Evolutionary conservation across 1,140 invertebrate species (phyloP), one percentile per base, ranked within the genome.

Genomic region (Calliopsis andreniformis): DNA sequence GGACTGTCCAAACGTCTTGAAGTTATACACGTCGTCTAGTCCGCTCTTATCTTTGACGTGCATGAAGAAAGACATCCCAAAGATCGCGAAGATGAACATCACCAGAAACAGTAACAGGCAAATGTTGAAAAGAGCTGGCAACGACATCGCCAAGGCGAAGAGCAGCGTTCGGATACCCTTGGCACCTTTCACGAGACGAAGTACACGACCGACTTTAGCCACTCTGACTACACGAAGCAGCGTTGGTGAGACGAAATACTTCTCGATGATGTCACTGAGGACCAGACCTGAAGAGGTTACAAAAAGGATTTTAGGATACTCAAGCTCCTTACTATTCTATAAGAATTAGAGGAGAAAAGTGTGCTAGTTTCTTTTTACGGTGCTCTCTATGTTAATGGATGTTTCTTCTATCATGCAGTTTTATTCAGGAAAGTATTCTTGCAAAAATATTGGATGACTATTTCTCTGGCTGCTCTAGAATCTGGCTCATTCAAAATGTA

Each of bases 1-100:
- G 87, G 98, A 98, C 93, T 98, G 96, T 86, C 97, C 96, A 91
- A 99, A 99, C n/a, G 98, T 99, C 92, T 98, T 97, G 92, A 99
- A 99, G 92, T 99, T 99, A 93, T 99, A 99, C 62, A 98, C 97
- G 90, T 98, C 97, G 89, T 99, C 98, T 72, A 99, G 93, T 56
- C 98, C 98, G 85, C 96, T 97, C 88, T 97, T 96, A 88, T 97
- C 94, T 91, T 98, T 98, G 67, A 99, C 98, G 92, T 98, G 96
- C 97, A 98, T 99, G 93, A 99, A 99, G 94, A 99, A 99, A 56
- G 98, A 99, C 98, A 99, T 99, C 76, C 98, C 98, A 92, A 99
- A 99, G 88, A 99, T 99, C 85, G 98, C 98, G 92, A 99, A 99
- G 92, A 99, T 99, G 93, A 99, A 99, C 97, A 99, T 99, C 84